These are phyloP conservation scores for Discoglossus pictus DNA, from an alignment of 2,797 vertebrate species.

Conservation along the genomic window DNA sequence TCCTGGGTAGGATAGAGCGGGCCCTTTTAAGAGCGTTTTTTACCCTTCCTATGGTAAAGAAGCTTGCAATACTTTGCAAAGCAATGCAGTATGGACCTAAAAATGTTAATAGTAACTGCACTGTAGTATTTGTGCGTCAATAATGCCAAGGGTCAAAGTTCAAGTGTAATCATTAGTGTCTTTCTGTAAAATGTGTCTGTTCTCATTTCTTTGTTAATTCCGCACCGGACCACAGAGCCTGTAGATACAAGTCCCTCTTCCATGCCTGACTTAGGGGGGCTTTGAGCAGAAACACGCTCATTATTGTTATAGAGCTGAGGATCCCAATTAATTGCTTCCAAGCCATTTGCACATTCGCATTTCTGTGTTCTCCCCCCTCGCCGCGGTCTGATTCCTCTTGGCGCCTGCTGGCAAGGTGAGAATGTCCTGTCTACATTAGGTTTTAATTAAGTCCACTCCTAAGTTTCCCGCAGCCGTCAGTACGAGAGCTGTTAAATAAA, in stretches of 20 bases:
- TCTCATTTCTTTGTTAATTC: neutral
- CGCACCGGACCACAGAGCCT: neutral
- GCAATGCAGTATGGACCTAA: too few relatives aligned
- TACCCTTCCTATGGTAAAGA: too few relatives aligned
- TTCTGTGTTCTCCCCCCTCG: neutral
- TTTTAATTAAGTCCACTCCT: slow-evolving; percentile 43
- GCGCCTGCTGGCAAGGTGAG: slow-evolving; percentile 38
- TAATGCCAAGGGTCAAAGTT: too few relatives aligned
- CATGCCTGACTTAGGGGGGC: slow-evolving; percentile 4
- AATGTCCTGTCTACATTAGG: slow-evolving; percentile 28
- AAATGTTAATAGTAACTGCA: too few relatives aligned
- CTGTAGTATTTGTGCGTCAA: too few relatives aligned
- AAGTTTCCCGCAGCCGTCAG: slow-evolving; percentile 20
- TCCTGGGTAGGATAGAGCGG: too few relatives aligned
- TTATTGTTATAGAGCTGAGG: slow-evolving; percentile 8
- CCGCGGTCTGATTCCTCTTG: neutral
- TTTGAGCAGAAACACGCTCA: neutral
- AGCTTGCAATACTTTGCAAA: too few relatives aligned
- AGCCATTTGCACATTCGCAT: slow-evolving; percentile 12
- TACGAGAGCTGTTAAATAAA: slow-evolving; percentile 34
- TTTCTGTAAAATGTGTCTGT: neutral
- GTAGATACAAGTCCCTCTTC: neutral
- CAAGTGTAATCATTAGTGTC: too few relatives aligned
- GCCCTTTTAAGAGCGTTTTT: too few relatives aligned
- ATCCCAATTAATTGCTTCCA: slow-evolving; percentile 37